Percentiles rank a stretch among this genome's conserved stretches.
These are phyloP conservation scores for Melinopterus prodromus DNA, from an alignment of 2,888 invertebrate species.

Conservation along the genomic window DNA sequence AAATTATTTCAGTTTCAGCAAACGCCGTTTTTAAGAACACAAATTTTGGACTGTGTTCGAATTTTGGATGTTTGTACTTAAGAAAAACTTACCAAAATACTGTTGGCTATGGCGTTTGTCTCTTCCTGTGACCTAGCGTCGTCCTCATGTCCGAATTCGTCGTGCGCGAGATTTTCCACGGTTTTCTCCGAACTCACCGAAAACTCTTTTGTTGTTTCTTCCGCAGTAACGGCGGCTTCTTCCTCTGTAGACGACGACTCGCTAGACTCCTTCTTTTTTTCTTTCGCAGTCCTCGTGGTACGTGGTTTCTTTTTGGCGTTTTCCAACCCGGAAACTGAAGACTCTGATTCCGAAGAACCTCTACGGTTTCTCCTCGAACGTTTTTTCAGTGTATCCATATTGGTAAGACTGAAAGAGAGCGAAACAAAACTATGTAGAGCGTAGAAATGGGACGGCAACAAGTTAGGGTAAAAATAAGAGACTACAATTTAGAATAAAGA, in stretches of 20 bases:
- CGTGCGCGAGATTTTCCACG: neutral
- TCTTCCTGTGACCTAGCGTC: neutral
- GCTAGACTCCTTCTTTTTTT: neutral
- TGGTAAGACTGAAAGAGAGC: slow-evolving; percentile 41
- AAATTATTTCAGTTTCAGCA: too few species aligned
- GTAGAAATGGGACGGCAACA: too few species aligned
- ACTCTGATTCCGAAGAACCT: slow-evolving; percentile 27
- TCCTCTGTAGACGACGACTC: slow-evolving; percentile 13
- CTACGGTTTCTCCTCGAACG: slow-evolving; percentile 28
- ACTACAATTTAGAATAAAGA: too few species aligned
- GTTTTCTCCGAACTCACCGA: neutral
- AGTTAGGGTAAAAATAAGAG: too few species aligned
- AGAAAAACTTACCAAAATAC: neutral
- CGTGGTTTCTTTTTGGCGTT: slow-evolving; percentile 37
- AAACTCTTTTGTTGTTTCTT: too few species aligned
- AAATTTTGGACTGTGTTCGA: neutral
- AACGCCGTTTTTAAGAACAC: too few species aligned
- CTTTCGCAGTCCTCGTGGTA: neutral
- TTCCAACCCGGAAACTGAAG: slow-evolving; percentile 36
- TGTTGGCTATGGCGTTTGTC: neutral
- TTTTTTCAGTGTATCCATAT: slow-evolving; percentile 40
- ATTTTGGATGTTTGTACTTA: neutral
- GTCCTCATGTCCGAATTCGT: neutral
- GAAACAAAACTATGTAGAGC: neutral
- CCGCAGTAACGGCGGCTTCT: slow-evolving; percentile 46